phyloP scores from a whole-genome alignment of 1,140 invertebrate species.

The Lethocerus indicus region DNA sequence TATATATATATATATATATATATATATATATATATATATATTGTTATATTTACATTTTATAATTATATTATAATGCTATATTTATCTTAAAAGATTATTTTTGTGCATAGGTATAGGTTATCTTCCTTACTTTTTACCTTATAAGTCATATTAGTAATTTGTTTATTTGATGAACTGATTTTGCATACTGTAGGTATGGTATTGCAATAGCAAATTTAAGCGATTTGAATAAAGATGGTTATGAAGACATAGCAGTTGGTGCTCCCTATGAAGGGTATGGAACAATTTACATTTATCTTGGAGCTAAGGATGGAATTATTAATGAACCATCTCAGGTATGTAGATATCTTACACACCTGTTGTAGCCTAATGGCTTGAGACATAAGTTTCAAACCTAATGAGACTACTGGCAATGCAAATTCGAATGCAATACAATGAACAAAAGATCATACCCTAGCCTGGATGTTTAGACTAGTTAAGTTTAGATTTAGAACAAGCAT shows the following conservation, averaged over 20 bases:
- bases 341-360: neutral
- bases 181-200: slow-evolving; percentile 60
- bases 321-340: slow-evolving; percentile 53
- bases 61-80: neutral
- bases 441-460: no score
- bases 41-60: neutral
- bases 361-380: no score
- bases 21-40: neutral
- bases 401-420: no score
- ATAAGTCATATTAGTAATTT: neutral
- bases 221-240: slow-evolving; percentile 83
- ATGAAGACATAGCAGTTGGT: slow-evolving; percentile 76
- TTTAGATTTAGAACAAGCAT: no score
- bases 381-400: no score
- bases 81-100: neutral
- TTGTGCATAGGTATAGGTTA: neutral
- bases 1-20: neutral
- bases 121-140: neutral
- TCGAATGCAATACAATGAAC: no score
- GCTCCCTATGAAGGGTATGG: slow-evolving; percentile 77
- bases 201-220: slow-evolving; percentile 69
- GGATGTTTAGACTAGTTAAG: no score
- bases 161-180: slow-evolving; percentile 48
- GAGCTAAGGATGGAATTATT: slow-evolving; percentile 53
- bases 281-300: slow-evolving; percentile 75